Evolutionary conservation across 1,140 invertebrate species (phyloP), one percentile per base, ranked within the genome.

Genomic region (Doryteuthis pealeii): DNA sequence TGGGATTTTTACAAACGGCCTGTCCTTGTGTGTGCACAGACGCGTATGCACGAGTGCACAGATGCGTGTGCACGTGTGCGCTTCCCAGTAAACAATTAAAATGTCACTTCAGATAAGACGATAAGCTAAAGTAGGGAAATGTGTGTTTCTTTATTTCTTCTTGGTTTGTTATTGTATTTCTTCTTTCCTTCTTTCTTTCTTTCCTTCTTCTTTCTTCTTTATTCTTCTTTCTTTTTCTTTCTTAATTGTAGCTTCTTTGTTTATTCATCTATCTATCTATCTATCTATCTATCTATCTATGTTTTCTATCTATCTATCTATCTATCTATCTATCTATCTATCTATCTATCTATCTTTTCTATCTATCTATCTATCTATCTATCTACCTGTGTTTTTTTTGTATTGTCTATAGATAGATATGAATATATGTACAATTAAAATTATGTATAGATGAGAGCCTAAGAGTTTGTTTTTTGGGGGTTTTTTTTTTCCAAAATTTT

Each of bases 321-420:
- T 49, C 45, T 49, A 49, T 49, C 45, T 49, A 49, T 49, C 45
- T 49, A 49, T 49, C 45, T 49, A 49, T 49, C 45, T 49, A n/a
- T n/a, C n/a, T n/a, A n/a, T n/a, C n/a, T n/a, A n/a, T n/a, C n/a
- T n/a, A n/a, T n/a, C n/a, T n/a, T n/a, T n/a, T n/a, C n/a, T n/a
- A n/a, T n/a, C n/a, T n/a, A n/a, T n/a, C n/a, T n/a, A n/a, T n/a
- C n/a, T n/a, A n/a, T n/a, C n/a, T n/a, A n/a, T n/a, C n/a, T n/a
- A n/a, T n/a, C n/a, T n/a, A 49, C 22, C 45, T 49, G 22, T 49
- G 0, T 49, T 15, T 49, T 22, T 15, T 49, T 22, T 15, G 12
- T 22, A 49, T 49, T 22, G 45, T 49, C 0, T 1, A 1, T 49
- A 1, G 12, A 49, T 49, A 1, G 0, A 1, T 49, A 49, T 49